Percentiles rank a stretch among this genome's conserved stretches.
Conservation (phyloP, 2,888 invertebrate species). For the Matsumyia berberina region DNA sequence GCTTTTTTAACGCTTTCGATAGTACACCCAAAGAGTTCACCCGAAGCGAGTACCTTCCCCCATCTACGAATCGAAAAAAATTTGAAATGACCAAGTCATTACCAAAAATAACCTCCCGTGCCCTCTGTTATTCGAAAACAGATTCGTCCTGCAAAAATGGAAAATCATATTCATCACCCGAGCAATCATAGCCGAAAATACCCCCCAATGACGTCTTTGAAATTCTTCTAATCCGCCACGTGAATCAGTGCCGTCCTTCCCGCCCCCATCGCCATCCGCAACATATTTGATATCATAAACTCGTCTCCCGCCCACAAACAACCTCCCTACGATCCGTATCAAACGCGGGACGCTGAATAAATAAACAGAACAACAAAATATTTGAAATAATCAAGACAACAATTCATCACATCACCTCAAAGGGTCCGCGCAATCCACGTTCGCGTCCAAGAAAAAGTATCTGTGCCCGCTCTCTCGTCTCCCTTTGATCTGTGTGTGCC, state of each 20-base stretch:
- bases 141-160: too few relatives aligned
- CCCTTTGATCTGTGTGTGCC: conserved; percentile 37
- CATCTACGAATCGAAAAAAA: too few relatives aligned
- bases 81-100: too few relatives aligned
- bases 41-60: too few relatives aligned
- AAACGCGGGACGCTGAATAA: conserved; percentile 54
- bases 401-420: conserved; percentile 58
- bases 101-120: too few relatives aligned
- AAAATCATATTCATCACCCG: not conserved
- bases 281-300: conserved; percentile 64
- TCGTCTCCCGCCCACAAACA: conserved; percentile 25
- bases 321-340: conserved; percentile 37
- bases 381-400: conserved; percentile 65
- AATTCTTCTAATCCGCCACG: not conserved
- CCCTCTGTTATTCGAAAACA: too few relatives aligned
- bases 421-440: conserved; percentile 18
- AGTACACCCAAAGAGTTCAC: too few relatives aligned
- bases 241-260: too few relatives aligned
- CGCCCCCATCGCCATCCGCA: not conserved
- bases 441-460: not conserved
- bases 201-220: conserved; percentile 17
- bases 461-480: conserved; percentile 6
- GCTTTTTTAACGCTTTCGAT: too few relatives aligned
- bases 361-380: conserved; percentile 57
- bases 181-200: conserved; percentile 22